These are phyloP conservation scores for Mormyrops boulengeri DNA, from an alignment of 2,797 vertebrate genomes.

Conservation along the genomic window DNA sequence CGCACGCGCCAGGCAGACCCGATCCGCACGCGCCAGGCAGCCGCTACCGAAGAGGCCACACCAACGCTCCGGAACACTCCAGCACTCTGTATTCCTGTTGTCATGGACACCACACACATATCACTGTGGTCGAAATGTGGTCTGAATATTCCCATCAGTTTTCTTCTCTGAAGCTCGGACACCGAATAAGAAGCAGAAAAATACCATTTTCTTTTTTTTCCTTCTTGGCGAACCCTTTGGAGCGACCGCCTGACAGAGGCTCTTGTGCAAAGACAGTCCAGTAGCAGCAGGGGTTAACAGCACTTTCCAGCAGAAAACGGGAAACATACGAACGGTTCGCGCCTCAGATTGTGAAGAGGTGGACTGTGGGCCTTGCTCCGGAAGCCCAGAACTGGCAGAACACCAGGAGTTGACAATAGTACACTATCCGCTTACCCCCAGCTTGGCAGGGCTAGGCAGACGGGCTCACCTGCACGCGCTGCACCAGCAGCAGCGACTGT, in stretches of 20 bases:
- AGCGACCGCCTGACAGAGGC: background rate
- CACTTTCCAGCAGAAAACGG: background rate
- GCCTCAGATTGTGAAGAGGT: background rate
- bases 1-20: background rate
- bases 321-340: background rate
- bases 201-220: background rate
- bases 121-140: background rate
- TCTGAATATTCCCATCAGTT: background rate
- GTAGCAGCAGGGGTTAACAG: background rate
- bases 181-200: background rate
- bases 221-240: background rate
- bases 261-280: background rate
- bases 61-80: background rate
- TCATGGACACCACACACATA: slow-evolving; percentile 18
- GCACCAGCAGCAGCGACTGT: slow-evolving; percentile 82
- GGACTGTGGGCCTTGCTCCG: background rate
- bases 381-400: background rate
- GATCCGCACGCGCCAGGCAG: too few species aligned
- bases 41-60: background rate
- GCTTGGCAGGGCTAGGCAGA: background rate
- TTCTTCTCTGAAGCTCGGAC: background rate
- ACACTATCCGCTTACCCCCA: background rate
- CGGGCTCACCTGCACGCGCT: slow-evolving; percentile 82
- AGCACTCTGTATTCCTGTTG: slow-evolving; percentile 10
- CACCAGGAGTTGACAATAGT: background rate